Percentiles rank a stretch among this genome's conserved stretches.
These are phyloP conservation scores for Rhyacophila brunnea DNA, from an alignment of 1,140 invertebrate species.

Conservation along the genomic window DNA sequence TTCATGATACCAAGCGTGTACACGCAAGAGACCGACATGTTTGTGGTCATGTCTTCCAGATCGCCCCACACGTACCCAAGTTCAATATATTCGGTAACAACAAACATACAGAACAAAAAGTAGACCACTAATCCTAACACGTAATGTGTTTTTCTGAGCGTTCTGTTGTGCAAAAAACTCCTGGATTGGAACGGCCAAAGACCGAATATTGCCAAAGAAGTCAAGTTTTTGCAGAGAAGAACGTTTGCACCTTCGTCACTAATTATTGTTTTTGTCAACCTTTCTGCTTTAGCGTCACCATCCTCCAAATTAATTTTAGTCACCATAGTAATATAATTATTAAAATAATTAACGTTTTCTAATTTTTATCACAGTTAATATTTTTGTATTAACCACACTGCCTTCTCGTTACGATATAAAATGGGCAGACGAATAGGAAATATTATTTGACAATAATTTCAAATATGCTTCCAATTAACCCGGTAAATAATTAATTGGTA, in stretches of 20 bases:
- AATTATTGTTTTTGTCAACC: no score
- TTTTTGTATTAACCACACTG: no score
- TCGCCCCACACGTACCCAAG: constrained; percentile 30
- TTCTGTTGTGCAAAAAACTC: constrained; percentile 24
- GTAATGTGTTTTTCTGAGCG: constrained; percentile 16
- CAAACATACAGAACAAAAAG: constrained; percentile 26
- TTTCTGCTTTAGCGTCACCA: no score
- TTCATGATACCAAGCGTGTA: constrained; percentile 31
- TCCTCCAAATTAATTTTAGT: no score
- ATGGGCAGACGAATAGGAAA: no score
- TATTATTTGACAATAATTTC: no score
- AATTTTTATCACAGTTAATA: no score
- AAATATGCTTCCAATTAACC: no score
- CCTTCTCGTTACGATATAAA: no score
- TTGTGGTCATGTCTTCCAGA: constrained; percentile 34
- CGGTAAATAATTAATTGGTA: no score
- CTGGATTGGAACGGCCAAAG: constrained; percentile 30
- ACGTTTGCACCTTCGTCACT: background rate
- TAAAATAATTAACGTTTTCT: no score
- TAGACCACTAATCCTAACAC: constrained; percentile 17
- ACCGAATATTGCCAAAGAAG: constrained; percentile 27
- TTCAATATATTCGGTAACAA: constrained; percentile 34
- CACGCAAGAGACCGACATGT: constrained; percentile 32
- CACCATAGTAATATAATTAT: no score
- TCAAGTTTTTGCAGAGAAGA: constrained; percentile 28